Percentiles rank a stretch among this genome's conserved stretches.
Evolutionary conservation across 2,888 invertebrate genomes (phyloP).

Genomic region (Argyresthia goedartella): DNA sequence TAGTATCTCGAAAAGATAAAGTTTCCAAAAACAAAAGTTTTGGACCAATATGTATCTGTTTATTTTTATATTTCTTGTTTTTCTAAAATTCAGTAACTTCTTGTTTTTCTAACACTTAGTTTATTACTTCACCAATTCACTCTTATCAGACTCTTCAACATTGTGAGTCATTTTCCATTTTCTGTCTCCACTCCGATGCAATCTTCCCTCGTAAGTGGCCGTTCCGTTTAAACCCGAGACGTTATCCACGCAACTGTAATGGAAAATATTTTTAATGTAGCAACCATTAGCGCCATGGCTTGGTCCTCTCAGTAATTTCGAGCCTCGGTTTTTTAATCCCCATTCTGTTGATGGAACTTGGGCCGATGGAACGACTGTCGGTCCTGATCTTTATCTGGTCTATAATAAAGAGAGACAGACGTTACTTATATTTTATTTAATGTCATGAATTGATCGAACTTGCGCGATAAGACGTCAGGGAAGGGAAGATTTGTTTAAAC

Average conservation of each 20-base stretch:
- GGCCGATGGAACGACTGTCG: conserved; percentile 48
- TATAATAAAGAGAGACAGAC: conserved; percentile 68
- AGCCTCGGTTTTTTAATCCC: conserved; percentile 54
- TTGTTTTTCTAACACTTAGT: too few relatives aligned
- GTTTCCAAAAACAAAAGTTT: too few relatives aligned
- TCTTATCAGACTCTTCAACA: conserved; percentile 13
- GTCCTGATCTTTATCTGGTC: conserved; percentile 60
- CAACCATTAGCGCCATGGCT: conserved; percentile 53
- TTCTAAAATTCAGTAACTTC: too few relatives aligned
- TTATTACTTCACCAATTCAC: too few relatives aligned
- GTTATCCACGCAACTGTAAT: conserved; percentile 48
- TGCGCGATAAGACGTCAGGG: conserved; percentile 44
- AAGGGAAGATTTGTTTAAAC: conserved; percentile 56
- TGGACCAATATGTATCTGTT: too few relatives aligned
- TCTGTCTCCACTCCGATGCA: conserved; percentile 26
- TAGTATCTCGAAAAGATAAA: too few relatives aligned
- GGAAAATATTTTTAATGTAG: conserved; percentile 62
- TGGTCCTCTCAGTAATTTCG: conserved; percentile 60
- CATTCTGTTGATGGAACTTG: conserved; percentile 54
- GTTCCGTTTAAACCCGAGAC: conserved; percentile 23
- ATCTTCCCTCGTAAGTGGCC: conserved; percentile 20
- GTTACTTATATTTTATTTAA: conserved; percentile 68
- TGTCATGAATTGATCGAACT: conserved; percentile 59
- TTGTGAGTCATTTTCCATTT: conserved; percentile 30
- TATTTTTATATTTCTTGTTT: too few relatives aligned